These are phyloP conservation scores for Diuraphis noxia DNA, from an alignment of 1,140 invertebrate species.

Conservation along the genomic window DNA sequence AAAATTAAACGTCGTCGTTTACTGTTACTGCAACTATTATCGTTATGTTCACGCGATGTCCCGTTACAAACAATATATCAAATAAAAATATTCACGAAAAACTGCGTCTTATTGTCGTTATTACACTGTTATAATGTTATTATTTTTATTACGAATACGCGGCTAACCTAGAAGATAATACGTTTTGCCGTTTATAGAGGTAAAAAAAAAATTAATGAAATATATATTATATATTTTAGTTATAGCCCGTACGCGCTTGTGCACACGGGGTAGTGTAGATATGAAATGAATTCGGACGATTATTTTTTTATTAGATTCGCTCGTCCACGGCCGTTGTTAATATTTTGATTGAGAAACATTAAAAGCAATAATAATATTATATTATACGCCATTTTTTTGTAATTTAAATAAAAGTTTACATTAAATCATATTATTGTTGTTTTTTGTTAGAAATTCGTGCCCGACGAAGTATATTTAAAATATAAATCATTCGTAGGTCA, in stretches of 20 bases:
- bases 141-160: neutral
- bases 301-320: conserved; percentile 40
- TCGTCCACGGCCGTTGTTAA: neutral
- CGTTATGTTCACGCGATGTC: neutral
- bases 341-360: conserved; percentile 22
- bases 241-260: neutral
- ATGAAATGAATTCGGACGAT: conserved; percentile 6
- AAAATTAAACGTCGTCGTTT: neutral
- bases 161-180: neutral
- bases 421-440: neutral
- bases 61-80: neutral
- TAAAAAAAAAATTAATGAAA: neutral
- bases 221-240: neutral
- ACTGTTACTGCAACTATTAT: neutral
- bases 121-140: conserved; percentile 19
- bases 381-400: conserved; percentile 35
- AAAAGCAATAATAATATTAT: conserved; percentile 43
- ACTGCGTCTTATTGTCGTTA: neutral
- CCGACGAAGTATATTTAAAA: neutral
- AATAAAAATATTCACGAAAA: conserved; percentile 5
- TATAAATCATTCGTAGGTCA: neutral
- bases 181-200: neutral
- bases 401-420: conserved; percentile 36
- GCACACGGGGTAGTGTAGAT: neutral
- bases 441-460: neutral